Conservation (phyloP, 2,113 vertebrate genomes). For the Clinocottus analis region DNA sequence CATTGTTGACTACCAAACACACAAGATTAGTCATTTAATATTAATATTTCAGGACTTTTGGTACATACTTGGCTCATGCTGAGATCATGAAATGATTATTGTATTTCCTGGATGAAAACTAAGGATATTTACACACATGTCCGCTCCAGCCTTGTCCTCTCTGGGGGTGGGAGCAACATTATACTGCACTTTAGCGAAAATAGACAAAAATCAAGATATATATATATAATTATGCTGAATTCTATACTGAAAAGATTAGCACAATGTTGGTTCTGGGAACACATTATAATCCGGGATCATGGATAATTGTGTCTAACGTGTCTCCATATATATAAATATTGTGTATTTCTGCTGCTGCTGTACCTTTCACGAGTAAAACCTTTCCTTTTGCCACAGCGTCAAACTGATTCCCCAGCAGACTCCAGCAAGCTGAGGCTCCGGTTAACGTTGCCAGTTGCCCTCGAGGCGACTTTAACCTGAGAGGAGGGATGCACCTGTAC, state of each 20-base stretch:
- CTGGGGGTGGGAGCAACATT: not conserved
- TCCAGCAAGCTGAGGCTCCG: conserved; percentile 19
- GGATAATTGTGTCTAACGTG: not conserved
- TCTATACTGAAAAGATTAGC: not conserved
- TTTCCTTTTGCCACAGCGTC: conserved; percentile 26
- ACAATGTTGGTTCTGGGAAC: not conserved
- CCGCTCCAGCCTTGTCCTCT: not conserved
- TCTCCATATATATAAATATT: not conserved
- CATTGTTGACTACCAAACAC: not conserved
- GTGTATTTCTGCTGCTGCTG: not conserved
- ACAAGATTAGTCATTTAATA: not conserved
- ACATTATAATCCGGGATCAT: not conserved
- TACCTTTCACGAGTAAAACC: not conserved
- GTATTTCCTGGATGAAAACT: not conserved
- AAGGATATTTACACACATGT: not conserved
- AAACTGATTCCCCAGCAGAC: conserved; percentile 37
- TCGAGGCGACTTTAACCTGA: conserved; percentile 59
- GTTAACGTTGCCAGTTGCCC: conserved; percentile 54
- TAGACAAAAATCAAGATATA: not conserved
- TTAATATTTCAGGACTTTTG: too few species aligned
- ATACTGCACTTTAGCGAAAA: not conserved
- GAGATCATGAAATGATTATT: too few species aligned
- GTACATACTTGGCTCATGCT: too few species aligned
- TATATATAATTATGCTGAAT: not conserved
- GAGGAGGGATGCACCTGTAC: conserved; percentile 61